phyloP scores from a whole-genome alignment of 1,140 invertebrate genomes.

The Trichonephila inaurata region DNA sequence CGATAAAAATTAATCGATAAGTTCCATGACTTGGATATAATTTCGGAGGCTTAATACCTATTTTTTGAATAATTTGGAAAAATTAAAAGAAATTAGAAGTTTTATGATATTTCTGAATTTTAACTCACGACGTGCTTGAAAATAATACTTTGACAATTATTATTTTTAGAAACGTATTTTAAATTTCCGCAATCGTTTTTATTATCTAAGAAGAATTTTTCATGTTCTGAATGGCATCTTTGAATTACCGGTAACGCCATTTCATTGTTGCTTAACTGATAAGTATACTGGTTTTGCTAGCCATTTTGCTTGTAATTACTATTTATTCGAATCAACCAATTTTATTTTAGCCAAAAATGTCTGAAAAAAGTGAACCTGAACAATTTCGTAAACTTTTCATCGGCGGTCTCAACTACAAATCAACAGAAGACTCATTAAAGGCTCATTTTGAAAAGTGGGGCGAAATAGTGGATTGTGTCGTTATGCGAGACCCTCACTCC shows the following conservation, averaged over 20 bases:
- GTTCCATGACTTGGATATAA: background rate
- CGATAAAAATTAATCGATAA: background rate
- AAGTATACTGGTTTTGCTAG: background rate
- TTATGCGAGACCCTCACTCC: slow-evolving; percentile 98
- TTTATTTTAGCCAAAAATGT: background rate
- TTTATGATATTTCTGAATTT: too few species aligned
- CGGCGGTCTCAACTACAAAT: slow-evolving; percentile 96
- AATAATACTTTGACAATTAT: background rate
- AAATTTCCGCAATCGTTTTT: background rate
- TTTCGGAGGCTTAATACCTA: too few species aligned
- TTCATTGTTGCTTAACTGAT: background rate
- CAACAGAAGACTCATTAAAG: slow-evolving; percentile 96
- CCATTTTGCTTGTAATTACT: slow-evolving; percentile 25
- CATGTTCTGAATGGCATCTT: slow-evolving; percentile 12
- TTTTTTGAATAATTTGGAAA: too few species aligned
- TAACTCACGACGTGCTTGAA: too few species aligned
- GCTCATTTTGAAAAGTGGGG: slow-evolving; percentile 97
- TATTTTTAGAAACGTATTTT: background rate
- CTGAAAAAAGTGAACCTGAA: slow-evolving; percentile 84
- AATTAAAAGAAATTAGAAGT: too few species aligned
- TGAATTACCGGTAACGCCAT: slow-evolving; percentile 59
- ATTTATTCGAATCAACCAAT: background rate
- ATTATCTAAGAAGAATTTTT: background rate
- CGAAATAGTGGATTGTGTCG: slow-evolving; percentile 97
- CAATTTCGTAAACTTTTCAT: slow-evolving; percentile 98